Evolutionary conservation across 2,888 invertebrate species (phyloP).

Genomic region (Trachelus tabidus): DNA sequence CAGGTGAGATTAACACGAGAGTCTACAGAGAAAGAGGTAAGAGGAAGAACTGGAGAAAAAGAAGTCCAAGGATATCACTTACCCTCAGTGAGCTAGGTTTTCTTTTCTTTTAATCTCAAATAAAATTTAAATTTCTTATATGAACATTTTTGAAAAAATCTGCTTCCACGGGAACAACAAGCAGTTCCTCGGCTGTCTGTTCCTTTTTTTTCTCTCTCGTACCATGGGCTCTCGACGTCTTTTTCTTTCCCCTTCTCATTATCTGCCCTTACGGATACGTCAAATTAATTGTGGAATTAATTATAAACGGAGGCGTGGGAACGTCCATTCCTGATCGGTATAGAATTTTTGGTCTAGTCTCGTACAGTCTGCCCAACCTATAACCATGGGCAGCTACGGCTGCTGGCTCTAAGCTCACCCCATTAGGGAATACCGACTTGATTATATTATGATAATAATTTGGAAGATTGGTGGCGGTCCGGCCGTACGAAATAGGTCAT

Average conservation of each 20-base stretch:
- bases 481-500: conserved; percentile 34
- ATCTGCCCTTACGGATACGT: not conserved
- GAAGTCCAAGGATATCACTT: too few relatives aligned
- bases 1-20: not conserved
- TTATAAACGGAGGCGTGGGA: conserved; percentile 33
- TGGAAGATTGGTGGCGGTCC: conserved; percentile 15
- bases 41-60: not conserved
- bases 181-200: too few relatives aligned
- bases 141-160: too few relatives aligned
- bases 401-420: conserved; percentile 23
- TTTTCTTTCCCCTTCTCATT: conserved; percentile 10
- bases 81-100: too few relatives aligned
- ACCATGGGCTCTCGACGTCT: conserved; percentile 6
- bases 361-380: too few relatives aligned
- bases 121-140: too few relatives aligned
- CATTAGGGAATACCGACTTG: conserved; percentile 34
- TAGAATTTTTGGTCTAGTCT: conserved; percentile 1
- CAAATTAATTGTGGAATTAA: conserved; percentile 41
- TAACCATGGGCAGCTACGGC: too few relatives aligned
- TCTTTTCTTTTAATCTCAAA: too few relatives aligned
- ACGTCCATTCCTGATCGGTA: conserved; percentile 13
- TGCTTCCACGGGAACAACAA: too few relatives aligned
- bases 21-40: not conserved
- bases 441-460: conserved; percentile 39
- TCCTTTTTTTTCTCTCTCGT: not conserved